A percentile compares a stretch with the other conserved stretches of the same genome.
These are phyloP conservation scores for Clupea harengus DNA, from an alignment of 2,113 vertebrate genomes.

Conservation along the genomic window DNA sequence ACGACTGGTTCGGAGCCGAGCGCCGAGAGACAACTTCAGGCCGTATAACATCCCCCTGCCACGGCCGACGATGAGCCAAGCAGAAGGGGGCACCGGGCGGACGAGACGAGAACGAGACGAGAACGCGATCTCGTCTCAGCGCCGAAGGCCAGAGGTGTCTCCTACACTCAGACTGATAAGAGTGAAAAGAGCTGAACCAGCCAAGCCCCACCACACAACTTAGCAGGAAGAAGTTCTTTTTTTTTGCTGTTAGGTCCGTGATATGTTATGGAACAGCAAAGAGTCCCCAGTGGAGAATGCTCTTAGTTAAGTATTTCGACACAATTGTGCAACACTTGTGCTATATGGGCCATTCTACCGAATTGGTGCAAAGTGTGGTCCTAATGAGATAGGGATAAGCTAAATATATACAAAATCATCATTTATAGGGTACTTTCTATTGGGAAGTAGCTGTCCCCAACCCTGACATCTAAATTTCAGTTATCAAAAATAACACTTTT, in stretches of 20 bases:
- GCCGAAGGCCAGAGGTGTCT: conserved; percentile 48
- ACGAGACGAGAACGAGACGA: background rate
- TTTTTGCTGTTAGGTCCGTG: background rate
- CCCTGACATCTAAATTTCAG: no score
- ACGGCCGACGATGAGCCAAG: background rate
- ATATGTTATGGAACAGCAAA: no score
- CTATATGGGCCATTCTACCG: no score
- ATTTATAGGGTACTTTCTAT: no score
- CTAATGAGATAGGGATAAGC: no score
- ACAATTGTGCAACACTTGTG: no score
- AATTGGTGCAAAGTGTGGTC: no score
- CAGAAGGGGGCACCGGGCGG: background rate
- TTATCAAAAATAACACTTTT: no score
- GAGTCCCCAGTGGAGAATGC: no score
- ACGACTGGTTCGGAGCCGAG: conserved; percentile 36
- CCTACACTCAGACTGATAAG: conserved; percentile 15
- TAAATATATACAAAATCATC: no score
- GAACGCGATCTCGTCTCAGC: conserved; percentile 38
- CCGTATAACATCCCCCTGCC: conserved; percentile 54
- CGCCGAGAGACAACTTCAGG: conserved; percentile 52
- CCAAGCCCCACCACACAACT: background rate
- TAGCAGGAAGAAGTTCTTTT: background rate
- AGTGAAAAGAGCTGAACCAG: conserved; percentile 6
- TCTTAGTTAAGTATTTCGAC: no score
- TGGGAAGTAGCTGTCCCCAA: no score